Percentiles rank a stretch among this genome's conserved stretches.
phyloP scores from a whole-genome alignment of 1,140 invertebrate species.

The Vollenhovia emeryi region DNA sequence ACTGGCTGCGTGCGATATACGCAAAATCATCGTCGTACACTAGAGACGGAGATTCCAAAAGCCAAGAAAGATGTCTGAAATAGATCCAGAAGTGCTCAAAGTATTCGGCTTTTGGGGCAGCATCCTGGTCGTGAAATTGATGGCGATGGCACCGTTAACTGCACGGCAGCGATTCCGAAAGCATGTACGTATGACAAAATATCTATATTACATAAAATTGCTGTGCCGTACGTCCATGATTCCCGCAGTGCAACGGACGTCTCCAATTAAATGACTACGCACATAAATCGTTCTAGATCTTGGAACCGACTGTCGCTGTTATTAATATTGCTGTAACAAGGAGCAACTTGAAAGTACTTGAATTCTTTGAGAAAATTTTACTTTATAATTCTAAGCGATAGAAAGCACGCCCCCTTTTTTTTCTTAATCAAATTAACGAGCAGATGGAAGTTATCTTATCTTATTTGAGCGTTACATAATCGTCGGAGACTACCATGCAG shows the following conservation, averaged over 20 bases:
- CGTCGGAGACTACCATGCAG: too few species aligned
- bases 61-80: background rate
- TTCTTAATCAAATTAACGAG: background rate
- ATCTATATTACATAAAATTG: background rate
- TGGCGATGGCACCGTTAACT: constrained; percentile 87
- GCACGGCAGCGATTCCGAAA: constrained; percentile 85
- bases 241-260: background rate
- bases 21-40: background rate
- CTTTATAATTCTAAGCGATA: background rate
- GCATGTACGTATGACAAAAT: constrained; percentile 83
- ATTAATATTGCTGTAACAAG: background rate
- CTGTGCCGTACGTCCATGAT: background rate
- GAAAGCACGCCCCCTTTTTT: background rate
- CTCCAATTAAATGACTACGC: background rate
- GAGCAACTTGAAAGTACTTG: background rate
- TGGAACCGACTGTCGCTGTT: background rate
- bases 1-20: too few species aligned
- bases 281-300: background rate
- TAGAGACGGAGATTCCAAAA: background rate
- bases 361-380: background rate
- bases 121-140: constrained; percentile 87
- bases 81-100: constrained; percentile 75
- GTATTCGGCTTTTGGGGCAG: constrained; percentile 87
- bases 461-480: background rate
- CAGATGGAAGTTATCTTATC: background rate